phyloP scores from a whole-genome alignment of 2,113 vertebrate genomes.

The Potamarius usumacintae region DNA sequence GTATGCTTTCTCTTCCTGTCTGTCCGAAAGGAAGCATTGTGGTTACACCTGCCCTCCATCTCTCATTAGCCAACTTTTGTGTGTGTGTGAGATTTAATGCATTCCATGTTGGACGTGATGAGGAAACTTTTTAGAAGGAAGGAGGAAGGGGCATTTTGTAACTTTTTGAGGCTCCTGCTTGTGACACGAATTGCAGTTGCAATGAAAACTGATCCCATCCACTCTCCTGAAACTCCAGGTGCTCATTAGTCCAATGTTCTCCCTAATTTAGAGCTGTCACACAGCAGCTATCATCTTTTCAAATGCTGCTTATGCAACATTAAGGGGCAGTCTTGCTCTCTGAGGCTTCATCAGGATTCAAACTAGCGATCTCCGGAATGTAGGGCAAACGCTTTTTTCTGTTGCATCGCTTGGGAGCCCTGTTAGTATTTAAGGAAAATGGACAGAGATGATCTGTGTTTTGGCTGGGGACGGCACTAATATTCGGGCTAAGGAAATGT shows the following conservation, averaged over 20 bases:
- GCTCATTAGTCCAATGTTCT: not conserved
- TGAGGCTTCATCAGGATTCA: too few species aligned
- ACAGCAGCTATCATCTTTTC: too few species aligned
- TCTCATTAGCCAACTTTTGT: constrained; percentile 16
- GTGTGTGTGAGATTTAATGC: not conserved
- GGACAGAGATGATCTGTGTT: not conserved
- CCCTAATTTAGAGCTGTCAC: too few species aligned
- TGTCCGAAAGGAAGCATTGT: constrained; percentile 18
- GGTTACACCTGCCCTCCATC: constrained; percentile 16
- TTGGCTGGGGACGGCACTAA: not conserved
- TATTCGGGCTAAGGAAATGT: not conserved
- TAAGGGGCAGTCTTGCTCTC: too few species aligned
- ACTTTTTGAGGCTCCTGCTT: not conserved
- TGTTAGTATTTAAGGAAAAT: not conserved
- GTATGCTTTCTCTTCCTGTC: constrained; percentile 19
- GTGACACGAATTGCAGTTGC: not conserved
- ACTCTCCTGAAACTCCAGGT: too few species aligned
- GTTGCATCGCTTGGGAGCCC: too few species aligned
- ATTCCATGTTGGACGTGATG: not conserved
- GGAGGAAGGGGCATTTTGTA: too few species aligned
- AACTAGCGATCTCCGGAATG: too few species aligned
- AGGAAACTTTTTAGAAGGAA: not conserved
- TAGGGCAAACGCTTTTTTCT: too few species aligned
- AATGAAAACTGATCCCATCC: not conserved
- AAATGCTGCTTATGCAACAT: too few species aligned